These are phyloP conservation scores for Recurvirostra avosetta DNA, from an alignment of 2,113 vertebrate species.

Conservation along the genomic window DNA sequence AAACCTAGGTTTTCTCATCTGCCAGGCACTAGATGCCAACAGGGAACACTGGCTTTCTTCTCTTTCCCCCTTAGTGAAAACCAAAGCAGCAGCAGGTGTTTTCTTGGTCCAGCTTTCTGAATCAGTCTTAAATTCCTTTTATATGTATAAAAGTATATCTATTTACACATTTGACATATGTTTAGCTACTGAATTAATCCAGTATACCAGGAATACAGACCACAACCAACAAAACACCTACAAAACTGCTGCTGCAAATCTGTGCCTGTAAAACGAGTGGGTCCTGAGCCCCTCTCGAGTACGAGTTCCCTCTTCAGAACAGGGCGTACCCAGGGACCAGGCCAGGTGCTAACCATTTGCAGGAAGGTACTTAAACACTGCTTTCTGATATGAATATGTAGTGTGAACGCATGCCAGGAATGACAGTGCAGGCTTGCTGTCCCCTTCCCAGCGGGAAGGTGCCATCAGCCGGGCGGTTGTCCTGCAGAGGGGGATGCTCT, in stretches of 20 bases:
- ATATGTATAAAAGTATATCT: background rate
- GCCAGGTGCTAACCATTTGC: rapidly evolving
- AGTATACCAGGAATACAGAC: too few relatives aligned
- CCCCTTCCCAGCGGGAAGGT: background rate
- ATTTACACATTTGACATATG: rapidly evolving
- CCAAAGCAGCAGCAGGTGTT: background rate
- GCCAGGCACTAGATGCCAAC: background rate
- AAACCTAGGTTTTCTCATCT: background rate
- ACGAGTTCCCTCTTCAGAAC: background rate
- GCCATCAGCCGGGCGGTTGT: background rate
- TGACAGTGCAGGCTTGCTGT: rapidly evolving
- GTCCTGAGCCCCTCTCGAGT: background rate
- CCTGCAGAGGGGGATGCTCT: background rate
- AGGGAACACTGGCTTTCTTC: background rate
- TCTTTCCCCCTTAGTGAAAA: background rate
- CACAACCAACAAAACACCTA: background rate
- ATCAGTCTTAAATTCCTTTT: background rate
- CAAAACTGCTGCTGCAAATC: background rate
- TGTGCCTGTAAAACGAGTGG: background rate
- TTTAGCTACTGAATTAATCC: background rate
- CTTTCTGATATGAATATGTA: rapidly evolving
- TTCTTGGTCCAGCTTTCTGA: background rate
- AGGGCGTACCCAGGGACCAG: rapidly evolving
- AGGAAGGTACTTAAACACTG: rapidly evolving
- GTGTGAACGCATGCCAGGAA: rapidly evolving